A percentile compares a stretch with the other conserved stretches of the same genome.
phyloP scores from a whole-genome alignment of 2,113 vertebrate genomes.

The Dicerorhinus sumatrensis region DNA sequence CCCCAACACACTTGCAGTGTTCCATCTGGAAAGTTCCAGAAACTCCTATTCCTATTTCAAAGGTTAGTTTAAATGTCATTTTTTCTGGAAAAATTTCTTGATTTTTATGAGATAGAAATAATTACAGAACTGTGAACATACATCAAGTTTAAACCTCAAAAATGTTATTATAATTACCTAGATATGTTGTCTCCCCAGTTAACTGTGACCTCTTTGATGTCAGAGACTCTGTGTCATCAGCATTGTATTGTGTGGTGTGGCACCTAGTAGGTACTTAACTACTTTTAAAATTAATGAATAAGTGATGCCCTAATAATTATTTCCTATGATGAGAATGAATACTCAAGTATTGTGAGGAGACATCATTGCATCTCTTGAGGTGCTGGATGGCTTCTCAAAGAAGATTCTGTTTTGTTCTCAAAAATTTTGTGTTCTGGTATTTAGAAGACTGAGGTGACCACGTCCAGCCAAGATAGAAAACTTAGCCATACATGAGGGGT shows the following conservation, averaged over 20 bases:
- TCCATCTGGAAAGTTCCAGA: neutral
- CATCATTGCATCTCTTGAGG: neutral
- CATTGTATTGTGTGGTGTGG: neutral
- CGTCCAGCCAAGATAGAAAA: neutral
- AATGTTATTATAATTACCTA: neutral
- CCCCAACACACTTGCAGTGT: neutral
- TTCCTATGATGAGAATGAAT: neutral
- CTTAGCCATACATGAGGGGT: neutral
- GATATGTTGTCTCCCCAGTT: neutral
- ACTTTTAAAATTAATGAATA: slow-evolving; percentile 2
- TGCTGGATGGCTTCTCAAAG: neutral
- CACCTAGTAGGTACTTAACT: neutral
- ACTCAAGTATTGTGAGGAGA: neutral
- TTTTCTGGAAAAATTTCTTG: slow-evolving; percentile 5
- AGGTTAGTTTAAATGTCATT: neutral
- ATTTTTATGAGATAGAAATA: slow-evolving; percentile 38
- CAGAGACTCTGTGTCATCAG: neutral
- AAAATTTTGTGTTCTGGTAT: neutral
- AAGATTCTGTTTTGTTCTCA: neutral
- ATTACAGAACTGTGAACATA: neutral
- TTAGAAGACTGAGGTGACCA: neutral
- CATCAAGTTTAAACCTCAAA: neutral
- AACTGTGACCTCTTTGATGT: neutral
- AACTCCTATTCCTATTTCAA: neutral
- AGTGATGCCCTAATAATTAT: neutral